Base-by-base conservation (phyloP, 2,888 invertebrate species). In the Caenorhabditis angaria region DNA sequence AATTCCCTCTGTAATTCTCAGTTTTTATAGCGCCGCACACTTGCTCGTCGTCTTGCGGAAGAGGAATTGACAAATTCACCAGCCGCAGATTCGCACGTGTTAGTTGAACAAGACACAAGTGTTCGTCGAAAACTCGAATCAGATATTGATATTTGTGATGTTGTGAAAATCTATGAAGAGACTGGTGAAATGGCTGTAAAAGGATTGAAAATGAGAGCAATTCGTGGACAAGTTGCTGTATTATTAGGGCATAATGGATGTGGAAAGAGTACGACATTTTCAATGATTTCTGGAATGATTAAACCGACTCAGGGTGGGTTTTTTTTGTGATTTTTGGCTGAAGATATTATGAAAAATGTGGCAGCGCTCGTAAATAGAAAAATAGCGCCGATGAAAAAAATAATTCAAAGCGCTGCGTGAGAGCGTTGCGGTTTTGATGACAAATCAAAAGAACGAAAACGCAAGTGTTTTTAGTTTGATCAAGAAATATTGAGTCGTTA, bases 161-260 rank as follows among this genome's bases (percentile, higher is more conserved):
- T 56, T 22, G 66, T 61, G 25, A 66, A 66, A 57, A 20, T 57
- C 24, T 66, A 57, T 47, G n/a, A 55, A 25, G n/a, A 24, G 5
- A 65, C 60, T 48, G 66, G 66, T 35, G 61, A 66, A 14, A 48
- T 29, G 14, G 66, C 66, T n/a, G 61, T 66, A 28, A 66, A 66
- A 5, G 66, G 66, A 27, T 27, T 66, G 35, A 50, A 61, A 20
- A 27, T 66, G 51, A 22, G 61, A 48, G 66, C 66, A 29, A 32
- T 66, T 12, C 22, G 61, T 20, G 66, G 66, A 41, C 66, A 66
- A 57, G 78, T 83, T 0, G 75, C 84, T 18, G 83, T 83, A 22
- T 74, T 83, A 14, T 74, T 83, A 25, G 83, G 83, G 4, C 84
- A 84, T 59, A 83, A 83, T 64, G 83, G 83, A 25, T 82, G 82